A percentile compares a stretch with the other conserved stretches of the same genome.
Evolutionary conservation across 2,888 invertebrate species (phyloP).

Genomic region (Sinhomidia bicolor): DNA sequence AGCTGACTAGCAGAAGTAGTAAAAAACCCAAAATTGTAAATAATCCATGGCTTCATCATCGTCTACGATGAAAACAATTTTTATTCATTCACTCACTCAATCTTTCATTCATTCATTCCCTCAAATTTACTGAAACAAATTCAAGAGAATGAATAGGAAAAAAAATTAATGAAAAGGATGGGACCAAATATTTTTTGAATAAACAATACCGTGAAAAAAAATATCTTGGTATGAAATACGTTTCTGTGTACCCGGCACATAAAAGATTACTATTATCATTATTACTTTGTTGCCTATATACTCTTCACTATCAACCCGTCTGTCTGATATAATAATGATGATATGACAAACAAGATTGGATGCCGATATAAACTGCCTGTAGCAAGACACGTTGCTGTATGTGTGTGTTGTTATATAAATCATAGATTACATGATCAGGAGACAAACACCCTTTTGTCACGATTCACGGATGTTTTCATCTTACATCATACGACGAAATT

Average conservation of each 20-base stretch:
- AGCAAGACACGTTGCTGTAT: conserved; percentile 13
- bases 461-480: conserved; percentile 61
- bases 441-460: conserved; percentile 64
- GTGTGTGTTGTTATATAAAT: neutral
- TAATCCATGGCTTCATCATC: conserved; percentile 24
- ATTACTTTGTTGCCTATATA: too few relatives aligned
- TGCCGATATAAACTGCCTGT: conserved; percentile 28
- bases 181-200: too few relatives aligned
- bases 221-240: neutral
- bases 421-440: conserved; percentile 47
- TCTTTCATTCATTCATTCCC: neutral
- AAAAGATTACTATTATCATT: too few relatives aligned
- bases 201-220: too few relatives aligned
- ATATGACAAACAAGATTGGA: conserved; percentile 19
- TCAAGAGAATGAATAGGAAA: neutral
- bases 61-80: too few relatives aligned
- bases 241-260: neutral
- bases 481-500: conserved; percentile 29
- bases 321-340: neutral
- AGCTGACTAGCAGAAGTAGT: neutral
- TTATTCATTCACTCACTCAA: too few relatives aligned
- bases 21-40: neutral
- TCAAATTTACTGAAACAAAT: conserved; percentile 15
- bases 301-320: neutral
- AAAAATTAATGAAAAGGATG: too few relatives aligned